Conservation (phyloP, 2,797 vertebrate species). For the Tokudaia muenninki region DNA sequence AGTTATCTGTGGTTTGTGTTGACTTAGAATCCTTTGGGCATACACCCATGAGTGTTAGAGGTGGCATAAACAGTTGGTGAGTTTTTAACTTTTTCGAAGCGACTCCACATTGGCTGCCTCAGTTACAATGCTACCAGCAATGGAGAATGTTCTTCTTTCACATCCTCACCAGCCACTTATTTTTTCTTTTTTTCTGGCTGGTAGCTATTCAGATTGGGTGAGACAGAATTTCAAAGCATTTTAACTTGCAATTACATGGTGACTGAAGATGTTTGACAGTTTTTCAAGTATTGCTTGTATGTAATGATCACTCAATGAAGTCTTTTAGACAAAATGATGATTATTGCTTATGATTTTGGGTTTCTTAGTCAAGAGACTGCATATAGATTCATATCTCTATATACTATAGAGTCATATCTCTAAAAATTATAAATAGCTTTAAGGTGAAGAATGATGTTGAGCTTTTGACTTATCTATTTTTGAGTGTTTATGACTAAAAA, state of each 20-base stretch:
- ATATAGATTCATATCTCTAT: neutral
- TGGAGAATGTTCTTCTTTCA: neutral
- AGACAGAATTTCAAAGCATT: neutral
- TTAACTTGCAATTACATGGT: neutral
- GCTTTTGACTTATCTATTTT: slow-evolving; percentile 17
- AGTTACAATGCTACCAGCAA: no score
- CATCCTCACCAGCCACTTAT: no score
- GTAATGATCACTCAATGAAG: neutral
- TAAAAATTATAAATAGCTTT: slow-evolving; percentile 27
- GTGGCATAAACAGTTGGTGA: no score
- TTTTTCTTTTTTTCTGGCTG: neutral
- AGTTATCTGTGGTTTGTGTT: neutral
- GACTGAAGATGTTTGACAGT: no score
- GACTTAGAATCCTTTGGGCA: neutral
- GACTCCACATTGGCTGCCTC: neutral
- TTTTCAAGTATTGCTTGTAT: neutral
- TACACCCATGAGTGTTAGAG: neutral
- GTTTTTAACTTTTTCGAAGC: neutral
- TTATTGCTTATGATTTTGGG: neutral
- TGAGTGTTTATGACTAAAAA: slow-evolving; percentile 46
- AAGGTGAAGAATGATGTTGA: neutral
- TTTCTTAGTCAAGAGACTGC: neutral
- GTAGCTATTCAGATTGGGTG: neutral
- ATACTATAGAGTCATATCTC: neutral
- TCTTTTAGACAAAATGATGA: neutral